A percentile compares a stretch with the other conserved stretches of the same genome.
Evolutionary conservation across 2,888 invertebrate genomes (phyloP).

Genomic region (Platycnemis pennipes): DNA sequence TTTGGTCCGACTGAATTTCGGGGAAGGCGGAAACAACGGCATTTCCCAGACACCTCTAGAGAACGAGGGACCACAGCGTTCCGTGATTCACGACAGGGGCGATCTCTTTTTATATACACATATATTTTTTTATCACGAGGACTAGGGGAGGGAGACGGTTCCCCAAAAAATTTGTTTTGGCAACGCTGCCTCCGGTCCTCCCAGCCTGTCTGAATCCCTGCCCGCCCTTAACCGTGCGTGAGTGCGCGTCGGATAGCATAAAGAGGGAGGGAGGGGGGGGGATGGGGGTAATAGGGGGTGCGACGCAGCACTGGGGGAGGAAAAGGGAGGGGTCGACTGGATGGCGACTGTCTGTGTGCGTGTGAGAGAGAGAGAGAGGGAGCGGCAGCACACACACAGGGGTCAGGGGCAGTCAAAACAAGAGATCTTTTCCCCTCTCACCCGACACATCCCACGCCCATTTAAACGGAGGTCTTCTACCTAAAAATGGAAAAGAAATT

Average conservation of each 20-base stretch:
- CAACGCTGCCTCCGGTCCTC: slow-evolving; percentile 15
- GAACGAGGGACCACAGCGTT: neutral
- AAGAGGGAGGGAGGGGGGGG: too few species aligned
- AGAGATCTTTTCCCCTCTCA: neutral
- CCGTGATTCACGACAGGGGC: neutral
- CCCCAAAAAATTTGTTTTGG: slow-evolving; percentile 30
- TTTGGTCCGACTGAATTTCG: neutral
- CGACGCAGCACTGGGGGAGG: too few species aligned
- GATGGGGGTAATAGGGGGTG: too few species aligned
- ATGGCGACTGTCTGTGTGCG: neutral
- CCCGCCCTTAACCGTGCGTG: neutral
- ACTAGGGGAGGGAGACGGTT: neutral
- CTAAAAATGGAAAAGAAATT: too few species aligned
- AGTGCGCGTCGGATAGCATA: neutral
- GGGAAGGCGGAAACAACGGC: neutral
- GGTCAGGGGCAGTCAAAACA: slow-evolving; percentile 46
- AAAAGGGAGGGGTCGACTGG: neutral
- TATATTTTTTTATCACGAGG: neutral
- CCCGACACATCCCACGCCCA: neutral
- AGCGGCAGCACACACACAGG: neutral
- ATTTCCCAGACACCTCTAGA: neutral
- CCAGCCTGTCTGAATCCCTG: neutral
- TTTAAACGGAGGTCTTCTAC: neutral
- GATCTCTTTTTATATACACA: neutral
- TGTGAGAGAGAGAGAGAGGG: too few species aligned